A percentile compares a stretch with the other conserved stretches of the same genome.
These are phyloP conservation scores for Drosophila arawakana DNA, from an alignment of 1,140 invertebrate genomes.

Conservation along the genomic window DNA sequence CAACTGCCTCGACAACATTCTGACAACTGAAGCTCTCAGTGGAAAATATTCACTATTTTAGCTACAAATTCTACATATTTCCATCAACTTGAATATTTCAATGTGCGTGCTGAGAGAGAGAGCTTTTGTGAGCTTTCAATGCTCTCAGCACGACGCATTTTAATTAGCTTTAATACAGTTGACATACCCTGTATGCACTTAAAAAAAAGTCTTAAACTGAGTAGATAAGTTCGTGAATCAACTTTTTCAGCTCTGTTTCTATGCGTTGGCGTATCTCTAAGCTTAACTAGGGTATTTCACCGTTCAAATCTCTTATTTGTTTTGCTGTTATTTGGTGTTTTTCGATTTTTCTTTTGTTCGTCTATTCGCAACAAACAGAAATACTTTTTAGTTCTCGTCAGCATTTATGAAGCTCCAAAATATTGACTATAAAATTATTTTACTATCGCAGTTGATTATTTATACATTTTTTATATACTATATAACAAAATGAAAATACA, in stretches of 20 bases:
- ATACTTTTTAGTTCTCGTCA: background rate
- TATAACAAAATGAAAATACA: no score
- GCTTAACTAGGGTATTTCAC: background rate
- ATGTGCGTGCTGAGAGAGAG: slow-evolving; percentile 11
- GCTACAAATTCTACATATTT: slow-evolving; percentile 31
- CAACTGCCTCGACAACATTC: slow-evolving; percentile 61
- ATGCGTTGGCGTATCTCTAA: background rate
- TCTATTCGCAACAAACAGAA: background rate
- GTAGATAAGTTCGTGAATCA: background rate
- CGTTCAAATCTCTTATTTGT: background rate
- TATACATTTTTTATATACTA: no score
- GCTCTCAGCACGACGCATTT: slow-evolving; percentile 34
- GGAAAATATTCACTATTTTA: background rate
- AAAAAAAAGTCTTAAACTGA: background rate
- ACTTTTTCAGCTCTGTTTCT: background rate
- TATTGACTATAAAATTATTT: background rate
- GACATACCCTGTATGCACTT: background rate
- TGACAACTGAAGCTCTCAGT: slow-evolving; percentile 48
- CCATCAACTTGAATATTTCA: slow-evolving; percentile 2
- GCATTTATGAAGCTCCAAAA: background rate
- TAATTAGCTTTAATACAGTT: slow-evolving; percentile 20
- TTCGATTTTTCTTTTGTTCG: background rate
- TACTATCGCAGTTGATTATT: no score
- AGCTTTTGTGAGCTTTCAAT: slow-evolving; percentile 61
- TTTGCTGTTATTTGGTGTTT: background rate